Evolutionary conservation across 2,888 invertebrate species (phyloP).

Genomic region (Drosophila putrida): DNA sequence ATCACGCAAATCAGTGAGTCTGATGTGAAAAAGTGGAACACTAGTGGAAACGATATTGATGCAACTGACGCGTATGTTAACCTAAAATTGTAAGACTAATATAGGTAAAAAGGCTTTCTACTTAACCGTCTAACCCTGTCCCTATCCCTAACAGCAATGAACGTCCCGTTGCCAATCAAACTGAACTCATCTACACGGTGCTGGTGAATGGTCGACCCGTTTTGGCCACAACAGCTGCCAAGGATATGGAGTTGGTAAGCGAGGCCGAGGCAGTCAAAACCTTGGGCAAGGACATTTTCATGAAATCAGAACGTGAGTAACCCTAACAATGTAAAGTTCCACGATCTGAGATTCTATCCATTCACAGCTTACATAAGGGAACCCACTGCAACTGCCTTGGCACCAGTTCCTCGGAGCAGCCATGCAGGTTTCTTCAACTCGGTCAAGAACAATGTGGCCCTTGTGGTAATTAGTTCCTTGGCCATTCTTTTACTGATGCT

Average conservation of each 20-base stretch:
- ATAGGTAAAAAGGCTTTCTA: no score
- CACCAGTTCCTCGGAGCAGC: constrained; percentile 83
- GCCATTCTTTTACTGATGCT: constrained; percentile 83
- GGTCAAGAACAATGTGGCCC: constrained; percentile 82
- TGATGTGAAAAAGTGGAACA: constrained; percentile 82
- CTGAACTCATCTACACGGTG: constrained; percentile 92
- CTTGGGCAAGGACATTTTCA: constrained; percentile 91
- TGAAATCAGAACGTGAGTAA: constrained; percentile 94
- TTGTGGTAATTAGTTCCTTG: constrained; percentile 82
- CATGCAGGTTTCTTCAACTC: constrained; percentile 81
- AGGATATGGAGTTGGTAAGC: constrained; percentile 93
- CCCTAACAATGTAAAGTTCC: background rate
- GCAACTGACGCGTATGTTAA: constrained; percentile 76
- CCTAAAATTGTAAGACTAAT: constrained; percentile 80
- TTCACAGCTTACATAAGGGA: constrained; percentile 84
- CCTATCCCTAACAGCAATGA: constrained; percentile 72
- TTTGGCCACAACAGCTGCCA: constrained; percentile 92
- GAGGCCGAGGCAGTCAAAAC: constrained; percentile 91
- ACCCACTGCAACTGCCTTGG: constrained; percentile 85
- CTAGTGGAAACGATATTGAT: constrained; percentile 44
- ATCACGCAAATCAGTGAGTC: constrained; percentile 87
- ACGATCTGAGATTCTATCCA: background rate
- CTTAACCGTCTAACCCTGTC: no score
- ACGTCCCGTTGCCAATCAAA: constrained; percentile 84
- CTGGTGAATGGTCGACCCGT: constrained; percentile 92